These are phyloP conservation scores for Rallus crepitans DNA, from an alignment of 2,797 vertebrate species.

Conservation along the genomic window DNA sequence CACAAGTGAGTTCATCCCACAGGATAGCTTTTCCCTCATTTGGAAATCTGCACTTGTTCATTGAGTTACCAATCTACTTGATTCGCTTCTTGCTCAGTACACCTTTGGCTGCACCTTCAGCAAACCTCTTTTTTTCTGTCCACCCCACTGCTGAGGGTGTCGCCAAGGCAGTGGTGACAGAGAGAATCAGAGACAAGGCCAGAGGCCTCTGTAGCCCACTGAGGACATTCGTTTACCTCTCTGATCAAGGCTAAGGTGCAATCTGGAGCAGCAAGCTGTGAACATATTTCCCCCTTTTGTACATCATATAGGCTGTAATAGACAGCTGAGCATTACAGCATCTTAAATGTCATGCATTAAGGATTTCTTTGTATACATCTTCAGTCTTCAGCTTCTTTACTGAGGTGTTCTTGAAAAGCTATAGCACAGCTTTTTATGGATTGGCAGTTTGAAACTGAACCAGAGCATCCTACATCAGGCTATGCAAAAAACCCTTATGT, in stretches of 20 bases:
- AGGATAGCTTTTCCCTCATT: neutral
- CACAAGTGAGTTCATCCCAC: neutral
- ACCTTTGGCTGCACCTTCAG: neutral
- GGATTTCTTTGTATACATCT: neutral
- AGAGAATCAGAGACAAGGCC: neutral
- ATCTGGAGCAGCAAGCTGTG: neutral
- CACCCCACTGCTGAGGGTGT: neutral
- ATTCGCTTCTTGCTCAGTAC: neutral
- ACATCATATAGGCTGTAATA: neutral
- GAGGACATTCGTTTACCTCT: neutral
- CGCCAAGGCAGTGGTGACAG: neutral
- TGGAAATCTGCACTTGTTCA: neutral
- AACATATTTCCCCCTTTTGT: neutral
- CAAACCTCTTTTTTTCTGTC: neutral
- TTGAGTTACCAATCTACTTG: neutral
- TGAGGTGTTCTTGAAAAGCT: neutral
- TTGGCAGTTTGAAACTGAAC: neutral
- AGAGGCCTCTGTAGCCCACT: neutral
- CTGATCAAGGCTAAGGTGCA: neutral
- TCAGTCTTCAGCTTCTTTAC: neutral
- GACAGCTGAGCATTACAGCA: neutral
- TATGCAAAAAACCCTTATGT: neutral
- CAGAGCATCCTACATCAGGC: neutral
- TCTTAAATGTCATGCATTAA: neutral
- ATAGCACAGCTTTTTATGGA: neutral